These are phyloP conservation scores for Sphaerophoria taeniata DNA, from an alignment of 2,888 invertebrate genomes.

Conservation along the genomic window DNA sequence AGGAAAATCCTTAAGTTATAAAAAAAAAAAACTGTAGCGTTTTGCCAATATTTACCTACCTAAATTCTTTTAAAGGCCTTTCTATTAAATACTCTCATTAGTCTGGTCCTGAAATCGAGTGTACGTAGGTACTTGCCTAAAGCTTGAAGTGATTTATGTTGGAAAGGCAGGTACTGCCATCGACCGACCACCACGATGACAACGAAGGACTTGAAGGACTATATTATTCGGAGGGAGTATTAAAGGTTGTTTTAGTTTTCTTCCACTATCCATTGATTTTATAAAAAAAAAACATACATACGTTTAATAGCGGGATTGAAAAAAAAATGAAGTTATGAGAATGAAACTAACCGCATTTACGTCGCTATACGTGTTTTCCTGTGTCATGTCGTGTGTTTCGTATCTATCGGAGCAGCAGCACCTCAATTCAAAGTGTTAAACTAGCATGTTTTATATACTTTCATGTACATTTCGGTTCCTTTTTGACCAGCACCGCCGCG, in stretches of 20 bases:
- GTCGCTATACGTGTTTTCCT: conserved; percentile 32
- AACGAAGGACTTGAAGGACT: neutral
- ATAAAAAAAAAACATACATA: conserved; percentile 33
- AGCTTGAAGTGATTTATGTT: conserved; percentile 52
- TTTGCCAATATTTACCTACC: too few relatives aligned
- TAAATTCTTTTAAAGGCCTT: too few relatives aligned
- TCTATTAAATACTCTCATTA: neutral
- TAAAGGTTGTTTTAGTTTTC: conserved; percentile 46
- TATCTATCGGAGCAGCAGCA: conserved; percentile 4
- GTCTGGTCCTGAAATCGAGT: neutral
- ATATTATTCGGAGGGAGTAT: neutral
- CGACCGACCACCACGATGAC: neutral
- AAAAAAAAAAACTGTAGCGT: too few relatives aligned
- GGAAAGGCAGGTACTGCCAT: conserved; percentile 16
- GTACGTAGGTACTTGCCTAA: neutral
- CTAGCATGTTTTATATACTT: conserved; percentile 57
- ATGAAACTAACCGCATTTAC: conserved; percentile 51
- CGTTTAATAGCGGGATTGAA: conserved; percentile 14
- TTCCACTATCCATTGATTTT: conserved; percentile 65
- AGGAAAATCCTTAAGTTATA: too few relatives aligned
- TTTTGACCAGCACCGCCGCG: conserved; percentile 3
- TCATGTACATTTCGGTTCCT: neutral
- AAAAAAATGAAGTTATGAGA: conserved; percentile 27
- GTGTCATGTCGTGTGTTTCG: neutral
- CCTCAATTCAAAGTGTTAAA: conserved; percentile 64